Evolutionary conservation across 1,140 invertebrate genomes (phyloP), one percentile per base, ranked within the genome.

Genomic region (Cotesia chilonis): DNA sequence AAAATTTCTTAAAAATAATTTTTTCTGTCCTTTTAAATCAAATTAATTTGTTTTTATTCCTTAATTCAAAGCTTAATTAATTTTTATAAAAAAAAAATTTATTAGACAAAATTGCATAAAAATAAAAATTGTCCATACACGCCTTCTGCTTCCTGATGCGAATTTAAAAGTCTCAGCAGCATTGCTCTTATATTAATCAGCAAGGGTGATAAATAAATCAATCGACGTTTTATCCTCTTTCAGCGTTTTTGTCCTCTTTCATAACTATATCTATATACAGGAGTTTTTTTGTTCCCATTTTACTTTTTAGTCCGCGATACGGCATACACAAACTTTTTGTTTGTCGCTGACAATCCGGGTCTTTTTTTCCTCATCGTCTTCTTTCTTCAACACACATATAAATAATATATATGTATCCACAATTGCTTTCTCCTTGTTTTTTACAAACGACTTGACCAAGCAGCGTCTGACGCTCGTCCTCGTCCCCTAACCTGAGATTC

Each of bases 401-500:
- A 6, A 47, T 10, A 47, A 47, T 10, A 47, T 10, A 47, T 10
- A 47, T 47, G 0, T 41, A 1, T 7, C 2, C 41, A 17, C 3
- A 51, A n/a, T 66, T 10, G 41, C 66, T 55, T 38, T 68, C 66
- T 68, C 51, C 38, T 54, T 36, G 9, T 36, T 28, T 55, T 68
- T 52, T 41, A 10, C 66, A 59, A 52, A 38, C 63, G 52, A 41
- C 55, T 41, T 60, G 35, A 36, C 38, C 37, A 28, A 28, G 28
- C 28, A 28, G 54, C 63, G 61, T 71, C 57, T 73, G 70, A 59
- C 17, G 57, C 20, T 10, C 20, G 28, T 28, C 28, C 28, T 28
- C 28, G 28, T 74, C 51, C 76, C 69, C 71, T 73, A 68, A 68
- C 74, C 72, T 66, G 69, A 74, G 74, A 81, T 81, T 82, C 80